Conservation (phyloP, 2,797 vertebrate species). For the Lepidocolaptes lacrymiger region DNA sequence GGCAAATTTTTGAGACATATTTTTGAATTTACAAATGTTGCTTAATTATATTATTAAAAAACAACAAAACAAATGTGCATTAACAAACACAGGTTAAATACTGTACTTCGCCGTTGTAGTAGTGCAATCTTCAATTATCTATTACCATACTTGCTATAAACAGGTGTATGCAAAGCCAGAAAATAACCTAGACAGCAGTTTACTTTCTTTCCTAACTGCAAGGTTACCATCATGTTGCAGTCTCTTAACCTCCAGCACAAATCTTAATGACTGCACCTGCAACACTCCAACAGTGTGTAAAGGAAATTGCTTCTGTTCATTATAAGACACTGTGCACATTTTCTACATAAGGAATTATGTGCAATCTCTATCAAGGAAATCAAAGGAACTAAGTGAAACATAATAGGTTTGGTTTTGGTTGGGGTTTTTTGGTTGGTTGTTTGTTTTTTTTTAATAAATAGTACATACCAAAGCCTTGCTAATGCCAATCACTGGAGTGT, state of each 20-base stretch:
- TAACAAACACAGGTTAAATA: background rate
- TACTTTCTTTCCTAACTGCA: background rate
- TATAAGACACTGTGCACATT: background rate
- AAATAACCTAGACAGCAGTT: background rate
- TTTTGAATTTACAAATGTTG: background rate
- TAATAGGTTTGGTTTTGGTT: background rate
- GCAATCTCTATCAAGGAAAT: conserved; percentile 30
- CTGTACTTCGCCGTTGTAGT: fast-evolving
- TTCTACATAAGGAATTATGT: conserved; percentile 13
- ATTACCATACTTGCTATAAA: background rate
- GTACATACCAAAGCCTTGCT: background rate
- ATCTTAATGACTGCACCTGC: background rate
- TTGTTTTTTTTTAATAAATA: background rate
- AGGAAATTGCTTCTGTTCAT: background rate
- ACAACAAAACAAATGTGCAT: background rate
- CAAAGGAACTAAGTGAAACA: conserved; percentile 21
- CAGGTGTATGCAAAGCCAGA: background rate
- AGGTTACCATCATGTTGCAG: background rate
- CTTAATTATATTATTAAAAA: background rate
- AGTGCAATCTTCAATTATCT: background rate
- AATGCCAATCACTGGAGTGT: conserved; percentile 7
- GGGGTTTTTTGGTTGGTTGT: background rate
- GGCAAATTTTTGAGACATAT: background rate
- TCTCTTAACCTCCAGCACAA: background rate
- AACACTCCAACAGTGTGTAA: background rate